Evolutionary conservation across 2,113 vertebrate genomes (phyloP).

Genomic region (Grammatotria lemairii): DNA sequence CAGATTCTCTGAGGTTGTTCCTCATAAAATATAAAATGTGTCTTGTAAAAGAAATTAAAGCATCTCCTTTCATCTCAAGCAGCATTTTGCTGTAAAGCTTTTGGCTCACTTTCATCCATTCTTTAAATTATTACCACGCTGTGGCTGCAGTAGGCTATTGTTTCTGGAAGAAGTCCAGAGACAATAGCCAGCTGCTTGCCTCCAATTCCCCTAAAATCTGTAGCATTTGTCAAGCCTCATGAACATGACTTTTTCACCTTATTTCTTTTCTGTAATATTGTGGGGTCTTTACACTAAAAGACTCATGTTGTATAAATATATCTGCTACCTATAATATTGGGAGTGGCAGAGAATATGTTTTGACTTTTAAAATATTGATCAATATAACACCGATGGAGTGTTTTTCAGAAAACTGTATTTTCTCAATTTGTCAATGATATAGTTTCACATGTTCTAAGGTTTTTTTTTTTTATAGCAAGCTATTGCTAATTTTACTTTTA

Average conservation of each 20-base stretch:
- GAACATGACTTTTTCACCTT: background rate
- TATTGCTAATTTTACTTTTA: background rate
- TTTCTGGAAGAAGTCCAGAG: background rate
- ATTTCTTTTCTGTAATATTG: background rate
- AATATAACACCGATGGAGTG: background rate
- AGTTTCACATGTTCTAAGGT: background rate
- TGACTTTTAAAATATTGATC: background rate
- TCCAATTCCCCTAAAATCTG: background rate
- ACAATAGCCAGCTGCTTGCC: background rate
- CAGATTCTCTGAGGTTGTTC: conserved; percentile 24
- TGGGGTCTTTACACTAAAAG: background rate
- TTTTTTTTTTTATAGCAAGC: background rate
- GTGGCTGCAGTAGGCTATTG: background rate
- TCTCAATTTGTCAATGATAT: background rate
- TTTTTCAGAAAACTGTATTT: background rate
- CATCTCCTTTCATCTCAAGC: background rate
- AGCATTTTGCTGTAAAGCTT: background rate
- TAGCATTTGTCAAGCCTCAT: background rate
- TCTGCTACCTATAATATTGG: background rate
- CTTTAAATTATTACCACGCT: background rate
- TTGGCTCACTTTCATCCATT: background rate
- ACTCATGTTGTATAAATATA: background rate
- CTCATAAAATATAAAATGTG: conserved; percentile 22
- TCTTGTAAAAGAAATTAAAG: conserved; percentile 1
- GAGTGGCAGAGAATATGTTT: background rate